phyloP scores from a whole-genome alignment of 2,797 vertebrate species.

The Hipposideros larvatus region DNA sequence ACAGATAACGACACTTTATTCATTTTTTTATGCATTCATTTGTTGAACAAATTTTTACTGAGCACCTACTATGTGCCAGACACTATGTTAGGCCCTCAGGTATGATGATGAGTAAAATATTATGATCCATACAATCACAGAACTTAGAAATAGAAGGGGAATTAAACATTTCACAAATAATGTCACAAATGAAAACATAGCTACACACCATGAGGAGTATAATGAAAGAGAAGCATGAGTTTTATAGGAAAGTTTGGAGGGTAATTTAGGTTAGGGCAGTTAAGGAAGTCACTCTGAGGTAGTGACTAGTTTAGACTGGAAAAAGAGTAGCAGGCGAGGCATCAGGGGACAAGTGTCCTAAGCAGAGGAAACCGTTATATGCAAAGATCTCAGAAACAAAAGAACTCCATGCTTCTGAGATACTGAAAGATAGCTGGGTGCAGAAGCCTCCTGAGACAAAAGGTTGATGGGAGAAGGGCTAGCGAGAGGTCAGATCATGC shows the following conservation, averaged over 20 bases:
- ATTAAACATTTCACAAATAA: not conserved
- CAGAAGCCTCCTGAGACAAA: not conserved
- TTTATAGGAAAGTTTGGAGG: not conserved
- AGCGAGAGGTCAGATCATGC: not conserved
- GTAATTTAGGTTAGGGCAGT: not conserved
- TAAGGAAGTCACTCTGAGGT: not conserved
- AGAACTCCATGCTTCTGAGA: too few relatives aligned
- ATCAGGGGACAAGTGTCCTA: not conserved
- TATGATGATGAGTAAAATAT: not conserved
- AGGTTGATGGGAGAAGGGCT: not conserved
- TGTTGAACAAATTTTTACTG: not conserved
- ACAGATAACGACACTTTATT: not conserved
- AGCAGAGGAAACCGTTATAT: not conserved
- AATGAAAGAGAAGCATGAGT: not conserved
- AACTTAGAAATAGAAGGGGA: not conserved
- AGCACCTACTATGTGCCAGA: not conserved
- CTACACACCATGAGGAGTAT: not conserved
- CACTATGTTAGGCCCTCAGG: not conserved
- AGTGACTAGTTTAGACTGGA: not conserved
- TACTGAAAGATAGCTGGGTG: not conserved
- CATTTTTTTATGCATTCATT: not conserved
- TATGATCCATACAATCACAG: not conserved
- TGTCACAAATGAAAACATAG: not conserved
- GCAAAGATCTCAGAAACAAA: not conserved
- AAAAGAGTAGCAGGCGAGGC: not conserved